Conservation (phyloP, 2,797 vertebrate genomes). For the Cottoperca gobio region DNA sequence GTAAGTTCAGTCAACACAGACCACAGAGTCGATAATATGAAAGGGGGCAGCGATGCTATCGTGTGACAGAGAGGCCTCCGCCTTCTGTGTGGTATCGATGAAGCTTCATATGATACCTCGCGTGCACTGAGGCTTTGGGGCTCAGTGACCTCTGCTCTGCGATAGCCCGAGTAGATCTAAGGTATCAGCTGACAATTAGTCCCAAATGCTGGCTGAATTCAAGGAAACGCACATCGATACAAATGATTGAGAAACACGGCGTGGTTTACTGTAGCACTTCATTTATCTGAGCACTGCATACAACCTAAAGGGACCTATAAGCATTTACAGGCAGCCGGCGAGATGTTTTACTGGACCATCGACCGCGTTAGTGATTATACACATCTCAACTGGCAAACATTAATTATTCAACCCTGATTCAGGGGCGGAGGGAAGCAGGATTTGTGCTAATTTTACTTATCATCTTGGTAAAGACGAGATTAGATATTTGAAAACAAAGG, state of each 20-base stretch:
- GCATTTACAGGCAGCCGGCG: constrained; percentile 66
- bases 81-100: constrained; percentile 72
- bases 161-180: constrained; percentile 27
- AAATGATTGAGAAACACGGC: constrained; percentile 69
- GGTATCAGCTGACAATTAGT: constrained; percentile 79
- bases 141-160: constrained; percentile 70
- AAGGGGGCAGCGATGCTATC: constrained; percentile 70
- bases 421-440: constrained; percentile 37
- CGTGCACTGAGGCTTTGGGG: constrained; percentile 56
- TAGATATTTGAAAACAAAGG: constrained; percentile 25
- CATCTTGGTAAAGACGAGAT: constrained; percentile 24
- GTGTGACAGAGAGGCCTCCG: constrained; percentile 63
- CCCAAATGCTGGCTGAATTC: constrained; percentile 69
- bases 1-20: constrained; percentile 57
- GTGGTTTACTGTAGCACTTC: constrained; percentile 71
- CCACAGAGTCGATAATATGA: constrained; percentile 77
- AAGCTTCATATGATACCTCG: constrained; percentile 73
- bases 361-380: constrained; percentile 59
- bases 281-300: constrained; percentile 61
- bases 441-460: constrained; percentile 52
- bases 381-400: constrained; percentile 53
- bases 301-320: constrained; percentile 49
- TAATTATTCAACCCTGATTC: constrained; percentile 65
- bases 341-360: constrained; percentile 56
- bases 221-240: constrained; percentile 75